These are phyloP conservation scores for Temnothorax curvispinosus DNA, from an alignment of 1,140 invertebrate genomes.

Conservation along the genomic window DNA sequence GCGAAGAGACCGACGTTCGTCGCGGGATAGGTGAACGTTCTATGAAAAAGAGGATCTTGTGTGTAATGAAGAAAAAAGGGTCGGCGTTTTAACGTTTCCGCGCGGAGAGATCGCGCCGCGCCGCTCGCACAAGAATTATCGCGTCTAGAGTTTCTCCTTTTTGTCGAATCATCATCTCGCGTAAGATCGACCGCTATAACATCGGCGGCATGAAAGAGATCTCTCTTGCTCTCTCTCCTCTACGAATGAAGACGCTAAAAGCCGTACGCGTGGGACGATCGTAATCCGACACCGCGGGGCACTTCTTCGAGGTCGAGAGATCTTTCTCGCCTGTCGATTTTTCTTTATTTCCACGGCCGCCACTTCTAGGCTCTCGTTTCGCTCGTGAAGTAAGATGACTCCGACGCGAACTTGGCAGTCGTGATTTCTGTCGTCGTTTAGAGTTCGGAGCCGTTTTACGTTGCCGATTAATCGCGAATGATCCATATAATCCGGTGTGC, in stretches of 20 bases:
- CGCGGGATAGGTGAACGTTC: background rate
- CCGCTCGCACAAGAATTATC: conserved; percentile 33
- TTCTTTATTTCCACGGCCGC: conserved; percentile 13
- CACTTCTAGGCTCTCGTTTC: background rate
- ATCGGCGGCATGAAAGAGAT: conserved; percentile 56
- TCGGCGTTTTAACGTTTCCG: conserved; percentile 28
- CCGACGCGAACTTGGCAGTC: background rate
- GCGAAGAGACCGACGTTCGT: background rate
- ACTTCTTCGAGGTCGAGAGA: conserved; percentile 36
- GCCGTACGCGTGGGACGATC: conserved; percentile 58
- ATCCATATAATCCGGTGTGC: background rate
- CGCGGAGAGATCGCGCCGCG: background rate
- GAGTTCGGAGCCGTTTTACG: background rate
- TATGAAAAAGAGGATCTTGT: background rate
- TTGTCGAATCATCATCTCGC: conserved; percentile 66
- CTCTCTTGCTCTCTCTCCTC: conserved; percentile 10
- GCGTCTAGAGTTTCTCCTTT: conserved; percentile 60
- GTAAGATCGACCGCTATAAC: conserved; percentile 35
- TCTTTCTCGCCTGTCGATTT: conserved; percentile 5
- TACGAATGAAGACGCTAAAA: conserved; percentile 58
- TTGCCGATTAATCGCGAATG: background rate
- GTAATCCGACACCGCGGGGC: conserved; percentile 60
- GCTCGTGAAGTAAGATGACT: background rate
- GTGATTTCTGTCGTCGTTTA: conserved; percentile 22
- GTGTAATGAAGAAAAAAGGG: background rate